Evolutionary conservation across 2,797 vertebrate genomes (phyloP), one percentile per base, ranked within the genome.

Genomic region (Microctenopoma stevenorrisi): DNA sequence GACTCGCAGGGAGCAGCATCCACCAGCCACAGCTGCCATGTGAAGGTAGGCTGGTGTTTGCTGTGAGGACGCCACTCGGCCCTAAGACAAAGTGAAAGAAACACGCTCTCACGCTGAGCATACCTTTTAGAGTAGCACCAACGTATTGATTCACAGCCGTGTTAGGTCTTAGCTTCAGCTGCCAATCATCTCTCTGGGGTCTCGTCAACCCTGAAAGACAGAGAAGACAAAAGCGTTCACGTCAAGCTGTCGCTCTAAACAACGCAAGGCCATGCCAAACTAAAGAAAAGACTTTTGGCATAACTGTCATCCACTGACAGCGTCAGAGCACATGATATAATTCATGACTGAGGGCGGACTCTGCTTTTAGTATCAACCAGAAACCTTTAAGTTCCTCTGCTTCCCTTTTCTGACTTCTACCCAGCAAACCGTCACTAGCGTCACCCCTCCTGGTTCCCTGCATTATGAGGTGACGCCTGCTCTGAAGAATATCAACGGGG

Each of bases 41-140:
- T 60, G 54, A 57, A 82, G 81, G 88, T 86, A 87, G 74, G 62
- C 67, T 1, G 37, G 15, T 2, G 28, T 53, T 50, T 71, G 76
- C 78, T 60, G 73, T 70, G 74, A 57, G 26, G 58, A 59, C 67
- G 49, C 44, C 16, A 30, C 57, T 72, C 16, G 0, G 12, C 57
- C 48, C 22, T 4, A 30, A 52, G 43, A 70, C 52, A 67, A 58
- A 76, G 46, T 7, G 38, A 66, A 53, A 66, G 38, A 61, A 69
- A 81, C 63, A 63, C 55, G 55, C 54, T n/a, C 46, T 46, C 52
- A 7, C 37, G 67, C 73, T 51, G 66, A 28, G 49, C 66, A 13
- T 86, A 92, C 91, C 91, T 92, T 88, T 83, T 30, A 83, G 84
- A 87, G 68, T 79, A 89, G 88, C 89, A 88, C 85, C 75, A 56